These are phyloP conservation scores for Dioctria linearis DNA, from an alignment of 2,888 invertebrate species.

Conservation along the genomic window DNA sequence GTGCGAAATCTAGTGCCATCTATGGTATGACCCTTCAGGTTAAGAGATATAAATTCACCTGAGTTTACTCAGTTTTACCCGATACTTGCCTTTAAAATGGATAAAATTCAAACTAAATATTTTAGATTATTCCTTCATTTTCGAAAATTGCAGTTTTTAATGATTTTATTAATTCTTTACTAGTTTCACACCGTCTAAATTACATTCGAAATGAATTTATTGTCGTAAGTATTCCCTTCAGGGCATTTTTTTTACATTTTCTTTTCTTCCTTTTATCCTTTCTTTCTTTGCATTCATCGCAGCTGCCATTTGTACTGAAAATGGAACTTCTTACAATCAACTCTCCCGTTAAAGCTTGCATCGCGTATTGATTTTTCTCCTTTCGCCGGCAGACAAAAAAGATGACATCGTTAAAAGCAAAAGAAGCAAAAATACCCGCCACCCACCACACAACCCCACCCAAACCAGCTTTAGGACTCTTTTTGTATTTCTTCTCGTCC, in stretches of 20 bases:
- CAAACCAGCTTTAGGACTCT: background rate
- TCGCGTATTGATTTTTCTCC: slow-evolving; percentile 45
- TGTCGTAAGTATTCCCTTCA: background rate
- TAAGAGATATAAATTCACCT: no score
- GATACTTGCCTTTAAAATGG: no score
- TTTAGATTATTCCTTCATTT: no score
- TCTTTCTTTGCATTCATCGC: background rate
- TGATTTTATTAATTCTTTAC: no score
- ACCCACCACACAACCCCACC: slow-evolving; percentile 22
- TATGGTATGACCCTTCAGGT: no score
- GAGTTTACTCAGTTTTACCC: no score
- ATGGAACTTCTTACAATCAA: slow-evolving; percentile 20
- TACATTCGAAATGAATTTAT: no score
- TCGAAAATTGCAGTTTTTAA: no score
- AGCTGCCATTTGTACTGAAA: background rate
- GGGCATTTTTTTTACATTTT: background rate
- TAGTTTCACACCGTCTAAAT: no score
- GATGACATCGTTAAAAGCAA: slow-evolving; percentile 41
- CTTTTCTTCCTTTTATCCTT: background rate
- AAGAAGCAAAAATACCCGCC: slow-evolving; percentile 39
- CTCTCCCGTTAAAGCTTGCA: background rate
- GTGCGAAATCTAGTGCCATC: no score
- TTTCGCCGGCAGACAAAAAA: slow-evolving; percentile 44
- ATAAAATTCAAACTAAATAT: no score
- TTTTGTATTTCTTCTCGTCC: background rate